phyloP scores from a whole-genome alignment of 2,888 invertebrate species.

The Subacronicta megacephala region DNA sequence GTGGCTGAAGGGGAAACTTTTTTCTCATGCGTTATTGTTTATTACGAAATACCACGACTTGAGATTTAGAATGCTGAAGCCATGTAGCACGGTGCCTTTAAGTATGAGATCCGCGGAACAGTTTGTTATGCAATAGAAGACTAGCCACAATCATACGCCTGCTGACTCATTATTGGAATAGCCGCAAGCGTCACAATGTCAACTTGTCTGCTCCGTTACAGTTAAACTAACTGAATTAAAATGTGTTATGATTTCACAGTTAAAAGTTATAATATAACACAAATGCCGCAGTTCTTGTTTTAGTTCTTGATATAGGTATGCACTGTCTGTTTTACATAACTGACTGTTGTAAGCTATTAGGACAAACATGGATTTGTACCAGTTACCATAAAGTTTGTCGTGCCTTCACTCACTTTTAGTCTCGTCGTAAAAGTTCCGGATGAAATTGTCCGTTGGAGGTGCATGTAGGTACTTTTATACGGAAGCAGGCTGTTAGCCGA shows the following conservation, averaged over 20 bases:
- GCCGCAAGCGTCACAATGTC: constrained; percentile 12
- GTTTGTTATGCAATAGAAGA: constrained; percentile 30
- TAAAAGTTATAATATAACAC: no score
- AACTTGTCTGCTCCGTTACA: constrained; percentile 12
- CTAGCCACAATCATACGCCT: constrained; percentile 7
- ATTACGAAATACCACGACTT: no score
- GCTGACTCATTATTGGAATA: constrained; percentile 19
- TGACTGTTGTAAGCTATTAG: no score
- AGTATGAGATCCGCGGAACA: constrained; percentile 11
- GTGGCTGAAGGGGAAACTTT: neutral
- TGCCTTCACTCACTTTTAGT: neutral
- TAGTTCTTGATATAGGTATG: no score
- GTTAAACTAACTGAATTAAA: constrained; percentile 11
- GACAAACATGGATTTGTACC: constrained; percentile 6
- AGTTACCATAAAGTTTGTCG: constrained; percentile 10
- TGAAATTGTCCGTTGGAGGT: constrained; percentile 33
- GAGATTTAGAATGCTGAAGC: no score
- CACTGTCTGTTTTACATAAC: no score
- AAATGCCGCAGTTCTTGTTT: no score
- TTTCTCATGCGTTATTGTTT: neutral
- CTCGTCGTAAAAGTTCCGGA: constrained; percentile 20
- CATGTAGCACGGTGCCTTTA: no score
- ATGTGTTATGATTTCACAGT: neutral
- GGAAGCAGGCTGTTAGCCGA: constrained; percentile 72
- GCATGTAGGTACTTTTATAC: constrained; percentile 53